A percentile compares a stretch with the other conserved stretches of the same genome.
Evolutionary conservation across 2,888 invertebrate genomes (phyloP).

Genomic region (Hylaea fasciaria): DNA sequence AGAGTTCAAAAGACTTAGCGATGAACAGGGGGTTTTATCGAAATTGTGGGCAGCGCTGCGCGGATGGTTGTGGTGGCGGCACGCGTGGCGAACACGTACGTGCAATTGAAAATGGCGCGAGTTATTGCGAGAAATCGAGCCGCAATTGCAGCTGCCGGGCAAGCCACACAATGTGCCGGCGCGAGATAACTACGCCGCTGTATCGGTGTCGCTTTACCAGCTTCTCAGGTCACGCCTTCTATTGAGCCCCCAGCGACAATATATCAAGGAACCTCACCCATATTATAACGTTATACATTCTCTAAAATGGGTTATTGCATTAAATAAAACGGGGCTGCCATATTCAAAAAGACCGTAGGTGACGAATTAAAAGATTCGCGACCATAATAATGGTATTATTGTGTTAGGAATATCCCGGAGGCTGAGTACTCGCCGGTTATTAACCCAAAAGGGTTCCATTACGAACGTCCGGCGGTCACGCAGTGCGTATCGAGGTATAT

Average conservation of each 20-base stretch:
- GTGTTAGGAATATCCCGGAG: slow-evolving; percentile 64
- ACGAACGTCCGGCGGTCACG: slow-evolving; percentile 74
- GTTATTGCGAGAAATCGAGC: slow-evolving; percentile 74
- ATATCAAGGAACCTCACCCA: slow-evolving; percentile 34
- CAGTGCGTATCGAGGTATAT: slow-evolving; percentile 69
- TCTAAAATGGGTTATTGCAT: slow-evolving; percentile 12
- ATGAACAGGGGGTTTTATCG: slow-evolving; percentile 72
- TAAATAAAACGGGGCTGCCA: slow-evolving; percentile 15
- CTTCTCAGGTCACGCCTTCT: slow-evolving; percentile 60
- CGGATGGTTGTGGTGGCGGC: slow-evolving; percentile 69
- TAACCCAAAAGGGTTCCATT: slow-evolving; percentile 71
- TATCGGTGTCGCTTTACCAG: slow-evolving; percentile 49
- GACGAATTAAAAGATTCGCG: slow-evolving; percentile 29
- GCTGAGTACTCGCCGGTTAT: slow-evolving; percentile 65
- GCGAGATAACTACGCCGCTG: slow-evolving; percentile 57
- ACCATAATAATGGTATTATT: slow-evolving; percentile 51
- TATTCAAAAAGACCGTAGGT: slow-evolving; percentile 24
- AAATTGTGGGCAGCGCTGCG: slow-evolving; percentile 67
- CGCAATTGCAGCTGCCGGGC: slow-evolving; percentile 75
- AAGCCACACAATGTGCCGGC: slow-evolving; percentile 64
- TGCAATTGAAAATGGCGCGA: slow-evolving; percentile 78
- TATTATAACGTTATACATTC: slow-evolving; percentile 8
- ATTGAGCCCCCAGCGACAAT: slow-evolving; percentile 45
- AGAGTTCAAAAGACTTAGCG: slow-evolving; percentile 47
- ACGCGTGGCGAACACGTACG: slow-evolving; percentile 74